Evolutionary conservation across 2,888 invertebrate species (phyloP).

Genomic region (Macrophya annulata): DNA sequence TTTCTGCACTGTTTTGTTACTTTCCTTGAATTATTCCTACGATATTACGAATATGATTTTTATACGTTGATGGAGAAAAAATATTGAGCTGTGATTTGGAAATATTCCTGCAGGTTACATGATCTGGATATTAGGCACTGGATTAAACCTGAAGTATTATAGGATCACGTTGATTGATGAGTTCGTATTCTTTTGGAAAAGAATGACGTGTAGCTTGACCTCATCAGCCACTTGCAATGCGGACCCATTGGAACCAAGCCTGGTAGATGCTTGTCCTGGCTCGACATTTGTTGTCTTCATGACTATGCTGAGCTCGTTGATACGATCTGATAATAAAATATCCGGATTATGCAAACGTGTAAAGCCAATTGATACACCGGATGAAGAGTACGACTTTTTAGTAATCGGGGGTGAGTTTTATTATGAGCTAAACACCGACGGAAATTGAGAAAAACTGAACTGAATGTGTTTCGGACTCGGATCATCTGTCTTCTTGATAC

Average conservation of each 20-base stretch:
- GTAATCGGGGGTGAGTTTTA: slow-evolving; percentile 81
- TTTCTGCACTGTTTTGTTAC: no score
- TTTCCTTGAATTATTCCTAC: no score
- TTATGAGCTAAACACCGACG: neutral
- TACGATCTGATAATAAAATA: slow-evolving; percentile 63
- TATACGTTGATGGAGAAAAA: no score
- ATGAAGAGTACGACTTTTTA: slow-evolving; percentile 83
- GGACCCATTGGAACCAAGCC: slow-evolving; percentile 62
- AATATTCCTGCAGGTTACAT: no score
- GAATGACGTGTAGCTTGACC: neutral
- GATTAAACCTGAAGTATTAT: neutral
- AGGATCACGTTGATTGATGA: neutral
- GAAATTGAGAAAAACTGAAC: no score
- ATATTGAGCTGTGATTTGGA: no score
- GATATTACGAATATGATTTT: no score
- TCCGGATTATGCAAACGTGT: slow-evolving; percentile 81
- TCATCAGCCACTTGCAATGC: neutral
- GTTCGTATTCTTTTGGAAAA: neutral
- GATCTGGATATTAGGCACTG: neutral
- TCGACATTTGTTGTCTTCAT: slow-evolving; percentile 63
- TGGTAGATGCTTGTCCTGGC: slow-evolving; percentile 65
- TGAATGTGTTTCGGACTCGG: slow-evolving; percentile 64
- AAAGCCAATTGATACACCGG: slow-evolving; percentile 74
- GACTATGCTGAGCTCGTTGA: slow-evolving; percentile 64
- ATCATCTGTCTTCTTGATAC: neutral